A percentile compares a stretch with the other conserved stretches of the same genome.
Evolutionary conservation across 2,888 invertebrate genomes (phyloP).

Genomic region (Agriopis marginaria): DNA sequence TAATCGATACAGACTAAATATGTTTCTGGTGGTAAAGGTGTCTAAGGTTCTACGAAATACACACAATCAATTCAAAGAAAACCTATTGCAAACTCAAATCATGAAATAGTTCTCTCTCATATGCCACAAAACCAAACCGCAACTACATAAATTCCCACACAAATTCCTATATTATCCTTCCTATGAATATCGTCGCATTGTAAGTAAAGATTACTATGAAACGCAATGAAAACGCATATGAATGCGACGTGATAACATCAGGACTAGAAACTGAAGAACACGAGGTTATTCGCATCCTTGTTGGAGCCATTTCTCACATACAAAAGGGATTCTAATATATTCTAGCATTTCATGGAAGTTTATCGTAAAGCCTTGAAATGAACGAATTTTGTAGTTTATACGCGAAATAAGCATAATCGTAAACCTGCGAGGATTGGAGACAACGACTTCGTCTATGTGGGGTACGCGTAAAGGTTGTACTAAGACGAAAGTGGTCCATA

Average conservation of each 20-base stretch:
- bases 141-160: neutral
- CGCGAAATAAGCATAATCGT: neutral
- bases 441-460: too few relatives aligned
- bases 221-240: conserved; percentile 49
- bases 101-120: neutral
- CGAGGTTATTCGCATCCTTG: conserved; percentile 15
- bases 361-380: conserved; percentile 1
- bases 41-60: neutral
- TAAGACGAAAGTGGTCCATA: too few relatives aligned
- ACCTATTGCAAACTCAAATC: neutral
- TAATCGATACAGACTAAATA: neutral
- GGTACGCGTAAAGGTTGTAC: too few relatives aligned
- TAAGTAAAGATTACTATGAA: conserved; percentile 42
- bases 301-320: conserved; percentile 26
- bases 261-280: conserved; percentile 12
- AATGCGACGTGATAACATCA: conserved; percentile 45
- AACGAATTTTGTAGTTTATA: neutral
- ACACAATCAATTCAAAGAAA: neutral
- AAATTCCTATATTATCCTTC: conserved; percentile 12
- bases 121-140: neutral
- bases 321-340: conserved; percentile 18
- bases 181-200: conserved; percentile 28
- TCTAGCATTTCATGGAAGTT: conserved; percentile 1
- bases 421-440: neutral
- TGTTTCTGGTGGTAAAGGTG: too few relatives aligned